These are phyloP conservation scores for Vimba vimba DNA, from an alignment of 2,113 vertebrate genomes.

Conservation along the genomic window DNA sequence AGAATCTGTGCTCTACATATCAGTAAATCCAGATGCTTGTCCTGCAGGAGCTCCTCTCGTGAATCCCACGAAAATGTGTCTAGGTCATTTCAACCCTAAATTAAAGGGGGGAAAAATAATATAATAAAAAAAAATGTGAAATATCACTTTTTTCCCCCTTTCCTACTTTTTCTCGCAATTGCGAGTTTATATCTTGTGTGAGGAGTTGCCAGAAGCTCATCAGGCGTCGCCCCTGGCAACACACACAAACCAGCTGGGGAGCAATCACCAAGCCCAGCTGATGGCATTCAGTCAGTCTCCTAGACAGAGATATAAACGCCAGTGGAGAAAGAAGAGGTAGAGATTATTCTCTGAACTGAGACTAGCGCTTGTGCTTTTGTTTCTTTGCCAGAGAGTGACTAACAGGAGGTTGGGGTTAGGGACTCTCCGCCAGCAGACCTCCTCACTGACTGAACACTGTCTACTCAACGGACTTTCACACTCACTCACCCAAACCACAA, in stretches of 20 bases:
- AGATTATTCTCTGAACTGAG: neutral
- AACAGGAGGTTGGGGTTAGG: neutral
- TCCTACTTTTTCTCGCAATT: too few relatives aligned
- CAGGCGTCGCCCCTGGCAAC: too few relatives aligned
- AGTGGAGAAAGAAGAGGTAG: neutral
- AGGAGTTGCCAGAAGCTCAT: too few relatives aligned
- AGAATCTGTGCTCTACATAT: neutral
- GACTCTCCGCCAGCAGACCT: neutral
- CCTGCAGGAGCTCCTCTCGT: neutral
- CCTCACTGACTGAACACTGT: neutral
- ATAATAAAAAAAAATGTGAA: too few relatives aligned
- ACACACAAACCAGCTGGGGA: too few relatives aligned
- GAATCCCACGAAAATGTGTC: neutral
- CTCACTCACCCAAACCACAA: neutral
- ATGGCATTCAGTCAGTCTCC: too few relatives aligned
- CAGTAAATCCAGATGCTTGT: slow-evolving; percentile 30
- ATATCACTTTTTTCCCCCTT: too few relatives aligned
- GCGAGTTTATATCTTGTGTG: too few relatives aligned
- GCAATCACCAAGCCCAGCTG: too few relatives aligned
- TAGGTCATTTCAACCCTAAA: neutral
- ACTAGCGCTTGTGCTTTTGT: neutral
- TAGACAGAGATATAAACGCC: neutral
- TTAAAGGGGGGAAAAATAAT: neutral
- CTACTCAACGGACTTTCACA: neutral
- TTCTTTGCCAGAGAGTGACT: neutral